Evolutionary conservation across 2,797 vertebrate genomes (phyloP), one percentile per base, ranked within the genome.

Genomic region (Salmo trutta): DNA sequence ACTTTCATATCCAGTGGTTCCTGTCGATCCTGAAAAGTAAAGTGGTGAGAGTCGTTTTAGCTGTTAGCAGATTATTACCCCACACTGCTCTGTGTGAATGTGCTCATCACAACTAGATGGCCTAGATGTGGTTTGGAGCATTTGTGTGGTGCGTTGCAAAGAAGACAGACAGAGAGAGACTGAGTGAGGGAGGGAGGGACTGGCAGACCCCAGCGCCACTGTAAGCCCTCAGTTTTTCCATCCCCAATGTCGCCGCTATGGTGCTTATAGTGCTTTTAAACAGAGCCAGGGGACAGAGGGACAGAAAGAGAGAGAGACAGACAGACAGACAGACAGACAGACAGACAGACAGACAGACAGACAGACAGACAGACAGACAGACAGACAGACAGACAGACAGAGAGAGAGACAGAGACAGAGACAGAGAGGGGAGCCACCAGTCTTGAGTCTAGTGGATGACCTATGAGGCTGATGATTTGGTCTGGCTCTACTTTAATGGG

Each of bases 61-160:
- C 91, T 87, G 90, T 86, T 92, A 91, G 90, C 89, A 89, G 90
- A 88, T 91, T 88, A 91, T 90, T 90, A 90, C 89, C 91, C 91
- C 90, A 91, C 90, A 90, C 89, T 91, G 77, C 82, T 88, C 85
- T 93, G 91, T 90, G 91, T 91, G 91, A 93, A 94, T 94, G 93
- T 93, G 91, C 91, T 93, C 92, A 93, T 93, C 91, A 91, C 91
- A 91, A 90, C 92, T 90, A 90, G 89, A 91, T 85, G 87, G 82
- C 93, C 94, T 93, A 92, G 92, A 94, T 94, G 93, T 94, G 94
- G 93, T 94, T 92, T 93, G 84, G 83, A 92, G 87, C 80, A 92
- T 92, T 89, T 94, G 93, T 95, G 94, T 94, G 93, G 94, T 95
- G 93, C 86, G 24, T 76, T 84, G 85, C 89, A 86, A 77, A 91